Evolutionary conservation across 2,797 vertebrate species (phyloP).

Genomic region (Sebastes trivittatus): DNA sequence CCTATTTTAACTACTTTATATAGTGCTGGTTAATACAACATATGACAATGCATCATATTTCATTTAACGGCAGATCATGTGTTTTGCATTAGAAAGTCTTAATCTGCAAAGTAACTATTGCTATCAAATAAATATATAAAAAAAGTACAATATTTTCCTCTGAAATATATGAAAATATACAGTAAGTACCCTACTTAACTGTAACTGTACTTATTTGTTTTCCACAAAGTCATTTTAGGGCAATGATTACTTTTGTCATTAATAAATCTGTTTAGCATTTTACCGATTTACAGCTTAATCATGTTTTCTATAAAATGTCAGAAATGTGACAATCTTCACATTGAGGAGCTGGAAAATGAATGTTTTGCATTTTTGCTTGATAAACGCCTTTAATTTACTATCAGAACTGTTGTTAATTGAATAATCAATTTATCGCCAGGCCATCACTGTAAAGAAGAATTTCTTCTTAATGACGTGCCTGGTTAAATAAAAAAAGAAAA

Average conservation of each 20-base stretch:
- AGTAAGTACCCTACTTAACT: not conserved
- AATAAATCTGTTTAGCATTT: not conserved
- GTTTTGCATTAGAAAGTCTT: not conserved
- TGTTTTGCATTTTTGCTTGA: too few species aligned
- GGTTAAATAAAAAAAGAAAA: accelerated
- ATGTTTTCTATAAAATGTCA: not conserved
- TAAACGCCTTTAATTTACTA: not conserved
- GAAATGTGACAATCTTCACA: not conserved
- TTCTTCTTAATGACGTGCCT: too few species aligned
- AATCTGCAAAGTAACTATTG: not conserved
- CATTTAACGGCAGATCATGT: not conserved
- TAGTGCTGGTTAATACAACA: not conserved
- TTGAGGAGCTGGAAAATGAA: not conserved
- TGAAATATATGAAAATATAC: not conserved
- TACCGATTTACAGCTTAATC: not conserved
- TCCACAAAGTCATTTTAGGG: not conserved
- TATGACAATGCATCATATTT: not conserved
- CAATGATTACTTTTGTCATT: not conserved
- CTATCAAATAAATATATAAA: not conserved
- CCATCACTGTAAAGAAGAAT: too few species aligned
- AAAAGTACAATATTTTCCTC: not conserved
- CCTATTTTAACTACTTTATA: not conserved
- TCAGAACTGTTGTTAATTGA: not conserved
- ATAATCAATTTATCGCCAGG: not conserved
- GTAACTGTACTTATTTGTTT: not conserved